Conservation (phyloP, 2,797 vertebrate species). For the Eulemur coronatus region DNA sequence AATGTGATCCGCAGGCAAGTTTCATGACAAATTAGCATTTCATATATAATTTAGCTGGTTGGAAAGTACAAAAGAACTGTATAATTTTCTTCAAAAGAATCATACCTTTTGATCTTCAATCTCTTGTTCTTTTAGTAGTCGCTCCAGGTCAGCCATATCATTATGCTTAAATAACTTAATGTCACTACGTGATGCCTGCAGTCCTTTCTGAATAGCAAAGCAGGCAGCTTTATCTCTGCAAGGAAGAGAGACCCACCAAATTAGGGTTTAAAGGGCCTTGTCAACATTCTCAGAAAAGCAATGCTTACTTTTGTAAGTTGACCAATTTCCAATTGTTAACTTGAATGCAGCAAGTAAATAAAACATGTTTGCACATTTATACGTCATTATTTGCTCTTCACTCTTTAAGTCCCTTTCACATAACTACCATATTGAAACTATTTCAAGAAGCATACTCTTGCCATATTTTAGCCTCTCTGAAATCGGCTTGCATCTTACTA, state of each 20-base stretch:
- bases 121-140: constrained; percentile 94
- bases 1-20: neutral
- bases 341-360: neutral
- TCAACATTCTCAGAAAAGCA: constrained; percentile 19
- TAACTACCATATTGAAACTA: neutral
- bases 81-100: constrained; percentile 73
- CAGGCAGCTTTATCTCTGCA: constrained; percentile 95
- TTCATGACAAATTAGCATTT: constrained; percentile 57
- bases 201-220: constrained; percentile 98
- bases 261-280: neutral
- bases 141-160: constrained; percentile 95
- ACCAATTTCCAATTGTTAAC: neutral
- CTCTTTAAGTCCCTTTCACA: neutral
- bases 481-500: neutral
- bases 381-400: neutral
- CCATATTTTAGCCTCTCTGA: neutral
- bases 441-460: too few species aligned
- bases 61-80: constrained; percentile 64
- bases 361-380: neutral
- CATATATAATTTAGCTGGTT: constrained; percentile 58
- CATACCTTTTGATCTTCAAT: constrained; percentile 95
- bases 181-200: constrained; percentile 96
- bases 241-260: constrained; percentile 51
- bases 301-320: neutral
- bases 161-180: constrained; percentile 98